Percentiles rank a stretch among this genome's conserved stretches.
These are phyloP conservation scores for Dendronephthya gigantea DNA, from an alignment of 64 coral and sea anemone species.

Conservation along the genomic window DNA sequence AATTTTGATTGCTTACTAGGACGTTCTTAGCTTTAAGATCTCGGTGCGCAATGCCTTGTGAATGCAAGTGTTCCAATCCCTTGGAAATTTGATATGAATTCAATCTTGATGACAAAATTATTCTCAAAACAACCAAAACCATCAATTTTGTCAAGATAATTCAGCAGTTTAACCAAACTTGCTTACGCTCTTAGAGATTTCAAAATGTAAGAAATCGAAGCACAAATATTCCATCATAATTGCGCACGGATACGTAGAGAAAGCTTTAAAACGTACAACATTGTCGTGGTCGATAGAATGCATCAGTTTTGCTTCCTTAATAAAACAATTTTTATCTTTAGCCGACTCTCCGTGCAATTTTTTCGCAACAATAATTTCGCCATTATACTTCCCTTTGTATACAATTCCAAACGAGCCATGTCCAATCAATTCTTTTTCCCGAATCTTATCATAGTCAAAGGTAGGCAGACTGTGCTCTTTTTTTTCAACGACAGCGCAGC, in stretches of 20 bases:
- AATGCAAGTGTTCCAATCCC: constrained; percentile 27
- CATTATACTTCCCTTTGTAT: neutral
- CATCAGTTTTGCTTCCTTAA: constrained; percentile 29
- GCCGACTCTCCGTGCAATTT: constrained; percentile 5
- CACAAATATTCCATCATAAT: constrained; percentile 40
- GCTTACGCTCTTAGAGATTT: constrained; percentile 9
- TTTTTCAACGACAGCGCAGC: no score
- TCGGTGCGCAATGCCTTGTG: neutral
- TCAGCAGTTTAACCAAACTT: constrained; percentile 17
- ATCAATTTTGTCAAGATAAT: neutral
- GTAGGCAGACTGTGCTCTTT: no score
- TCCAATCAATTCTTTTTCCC: constrained; percentile 7
- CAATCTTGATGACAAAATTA: constrained; percentile 20
- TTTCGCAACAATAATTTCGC: constrained; percentile 20
- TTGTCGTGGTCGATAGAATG: neutral
- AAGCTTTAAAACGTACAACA: neutral
- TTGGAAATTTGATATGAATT: constrained; percentile 12
- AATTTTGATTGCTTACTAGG: constrained; percentile 26
- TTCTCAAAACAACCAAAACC: constrained; percentile 5
- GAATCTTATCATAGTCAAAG: no score
- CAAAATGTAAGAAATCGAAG: constrained; percentile 41
- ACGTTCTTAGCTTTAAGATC: constrained; percentile 29
- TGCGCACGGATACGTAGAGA: constrained; percentile 18
- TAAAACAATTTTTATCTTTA: neutral
- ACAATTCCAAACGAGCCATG: constrained; percentile 33